These are phyloP conservation scores for Capra hircus DNA, from an alignment of 2,113 vertebrate genomes.

Conservation along the genomic window DNA sequence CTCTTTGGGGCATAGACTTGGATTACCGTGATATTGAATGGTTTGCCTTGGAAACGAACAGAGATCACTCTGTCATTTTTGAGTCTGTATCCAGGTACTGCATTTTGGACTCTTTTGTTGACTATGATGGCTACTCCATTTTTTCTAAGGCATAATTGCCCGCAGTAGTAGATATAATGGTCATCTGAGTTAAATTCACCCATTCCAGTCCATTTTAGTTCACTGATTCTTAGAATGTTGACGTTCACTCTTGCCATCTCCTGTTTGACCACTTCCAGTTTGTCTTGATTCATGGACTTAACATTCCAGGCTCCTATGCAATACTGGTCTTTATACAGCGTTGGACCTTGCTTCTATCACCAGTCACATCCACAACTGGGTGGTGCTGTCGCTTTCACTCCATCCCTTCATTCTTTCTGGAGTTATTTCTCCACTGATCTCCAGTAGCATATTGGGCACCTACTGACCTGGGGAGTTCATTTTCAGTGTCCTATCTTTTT, in stretches of 20 bases:
- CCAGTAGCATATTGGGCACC: not conserved
- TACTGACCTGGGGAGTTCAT: not conserved
- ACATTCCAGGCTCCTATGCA: not conserved
- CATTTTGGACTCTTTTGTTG: not conserved
- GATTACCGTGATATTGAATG: not conserved
- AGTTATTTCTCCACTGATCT: not conserved
- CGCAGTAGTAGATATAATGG: not conserved
- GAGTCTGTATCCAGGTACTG: not conserved
- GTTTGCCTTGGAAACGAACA: not conserved
- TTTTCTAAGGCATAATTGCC: not conserved
- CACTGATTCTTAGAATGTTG: rapidly evolving
- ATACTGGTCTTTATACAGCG: not conserved
- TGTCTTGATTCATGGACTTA: not conserved
- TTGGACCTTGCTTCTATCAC: not conserved
- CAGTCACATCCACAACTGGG: not conserved
- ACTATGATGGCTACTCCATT: not conserved
- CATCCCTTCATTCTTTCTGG: not conserved
- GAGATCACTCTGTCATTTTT: not conserved
- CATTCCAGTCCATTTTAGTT: not conserved
- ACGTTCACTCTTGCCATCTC: not conserved
- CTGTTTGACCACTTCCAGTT: not conserved
- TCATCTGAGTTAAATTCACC: not conserved
- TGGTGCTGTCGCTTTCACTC: too few species aligned
- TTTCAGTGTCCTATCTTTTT: not conserved
- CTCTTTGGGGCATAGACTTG: not conserved